These are phyloP conservation scores for Palythoa heliodiscus DNA, from an alignment of 92 coral and sea anemone species.

Conservation along the genomic window DNA sequence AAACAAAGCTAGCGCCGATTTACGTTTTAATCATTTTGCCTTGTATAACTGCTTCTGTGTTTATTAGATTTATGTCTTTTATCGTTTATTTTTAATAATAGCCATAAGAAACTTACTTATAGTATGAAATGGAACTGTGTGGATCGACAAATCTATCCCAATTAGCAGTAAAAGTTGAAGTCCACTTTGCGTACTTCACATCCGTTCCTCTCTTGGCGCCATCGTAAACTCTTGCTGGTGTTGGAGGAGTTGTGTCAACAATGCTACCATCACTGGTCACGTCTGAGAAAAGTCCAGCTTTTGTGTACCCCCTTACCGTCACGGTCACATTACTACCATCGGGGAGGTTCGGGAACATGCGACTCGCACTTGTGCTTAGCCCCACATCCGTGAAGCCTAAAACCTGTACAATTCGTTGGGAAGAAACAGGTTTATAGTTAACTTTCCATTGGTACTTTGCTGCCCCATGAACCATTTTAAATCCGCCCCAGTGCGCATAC, in stretches of 20 bases:
- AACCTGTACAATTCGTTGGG: slow-evolving; percentile 47
- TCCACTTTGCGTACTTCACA: slow-evolving; percentile 86
- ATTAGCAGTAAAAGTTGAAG: slow-evolving; percentile 71
- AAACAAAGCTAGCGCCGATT: too few species aligned
- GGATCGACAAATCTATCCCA: slow-evolving; percentile 88
- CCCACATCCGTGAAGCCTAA: slow-evolving; percentile 68
- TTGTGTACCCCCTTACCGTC: slow-evolving; percentile 81
- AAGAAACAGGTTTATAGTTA: slow-evolving; percentile 48
- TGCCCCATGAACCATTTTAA: slow-evolving; percentile 77
- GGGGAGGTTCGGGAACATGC: slow-evolving; percentile 55
- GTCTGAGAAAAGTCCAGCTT: slow-evolving; percentile 84
- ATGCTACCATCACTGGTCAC: slow-evolving; percentile 82
- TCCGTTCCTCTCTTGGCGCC: slow-evolving; percentile 67
- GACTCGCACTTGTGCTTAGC: slow-evolving; percentile 61
- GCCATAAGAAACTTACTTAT: slow-evolving; percentile 40
- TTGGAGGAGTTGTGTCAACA: slow-evolving; percentile 82
- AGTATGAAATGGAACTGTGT: slow-evolving; percentile 82
- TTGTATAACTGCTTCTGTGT: too few species aligned
- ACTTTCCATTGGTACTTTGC: slow-evolving; percentile 87
- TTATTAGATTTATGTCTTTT: too few species aligned
- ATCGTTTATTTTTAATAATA: too few species aligned
- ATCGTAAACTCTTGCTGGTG: slow-evolving; percentile 68
- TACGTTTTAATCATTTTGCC: too few species aligned
- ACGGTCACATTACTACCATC: slow-evolving; percentile 48
- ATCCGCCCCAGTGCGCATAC: slow-evolving; percentile 96